A percentile compares a stretch with the other conserved stretches of the same genome.
These are phyloP conservation scores for Chaetorhynchus papuensis DNA, from an alignment of 2,113 vertebrate genomes.

Conservation along the genomic window DNA sequence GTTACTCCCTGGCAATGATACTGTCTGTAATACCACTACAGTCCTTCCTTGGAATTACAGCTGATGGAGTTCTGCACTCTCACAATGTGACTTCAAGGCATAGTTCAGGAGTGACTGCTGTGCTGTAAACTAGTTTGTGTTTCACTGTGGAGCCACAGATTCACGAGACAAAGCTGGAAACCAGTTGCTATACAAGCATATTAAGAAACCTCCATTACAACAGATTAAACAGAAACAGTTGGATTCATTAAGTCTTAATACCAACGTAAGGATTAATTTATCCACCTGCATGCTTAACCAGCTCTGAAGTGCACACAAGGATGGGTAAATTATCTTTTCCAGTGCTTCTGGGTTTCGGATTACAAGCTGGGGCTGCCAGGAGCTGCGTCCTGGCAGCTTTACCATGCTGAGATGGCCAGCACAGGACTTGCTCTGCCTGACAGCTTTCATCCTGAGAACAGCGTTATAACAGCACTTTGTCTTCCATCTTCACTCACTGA, in stretches of 20 bases:
- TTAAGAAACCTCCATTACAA: background rate
- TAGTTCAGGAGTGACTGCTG: background rate
- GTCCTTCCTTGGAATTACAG: background rate
- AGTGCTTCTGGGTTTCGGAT: background rate
- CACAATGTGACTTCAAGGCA: background rate
- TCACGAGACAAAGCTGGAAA: background rate
- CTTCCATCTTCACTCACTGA: background rate
- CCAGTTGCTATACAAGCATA: background rate
- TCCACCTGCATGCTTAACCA: background rate
- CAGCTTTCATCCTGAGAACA: background rate
- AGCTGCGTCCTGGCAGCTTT: background rate
- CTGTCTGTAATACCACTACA: background rate
- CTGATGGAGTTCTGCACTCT: background rate
- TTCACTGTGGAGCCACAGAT: background rate
- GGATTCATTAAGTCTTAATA: background rate
- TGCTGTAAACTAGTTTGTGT: background rate
- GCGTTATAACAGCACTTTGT: background rate
- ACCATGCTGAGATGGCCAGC: background rate
- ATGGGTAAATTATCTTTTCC: background rate
- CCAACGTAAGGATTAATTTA: background rate
- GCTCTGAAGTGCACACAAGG: background rate
- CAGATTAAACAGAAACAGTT: background rate
- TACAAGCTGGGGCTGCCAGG: background rate
- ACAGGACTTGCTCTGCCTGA: background rate
- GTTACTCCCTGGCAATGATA: background rate